Conservation (phyloP, 1,140 invertebrate genomes). For the Tetramorium alpestre region DNA sequence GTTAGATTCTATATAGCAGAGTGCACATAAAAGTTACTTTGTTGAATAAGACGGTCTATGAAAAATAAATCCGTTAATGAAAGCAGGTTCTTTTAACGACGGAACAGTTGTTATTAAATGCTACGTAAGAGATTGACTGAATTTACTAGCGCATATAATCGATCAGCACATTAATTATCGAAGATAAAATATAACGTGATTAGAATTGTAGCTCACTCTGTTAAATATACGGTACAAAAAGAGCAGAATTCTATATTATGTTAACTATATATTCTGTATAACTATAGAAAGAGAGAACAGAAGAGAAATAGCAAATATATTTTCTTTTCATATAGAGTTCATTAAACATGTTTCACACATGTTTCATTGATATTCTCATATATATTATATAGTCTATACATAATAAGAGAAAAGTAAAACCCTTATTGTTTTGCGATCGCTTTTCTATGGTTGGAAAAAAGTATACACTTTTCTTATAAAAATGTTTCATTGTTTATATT, state of each 20-base stretch:
- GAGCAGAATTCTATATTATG: neutral
- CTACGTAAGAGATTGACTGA: neutral
- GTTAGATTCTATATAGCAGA: neutral
- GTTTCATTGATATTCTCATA: slow-evolving; percentile 19
- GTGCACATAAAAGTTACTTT: neutral
- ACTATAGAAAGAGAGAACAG: neutral
- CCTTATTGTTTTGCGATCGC: slow-evolving; percentile 15
- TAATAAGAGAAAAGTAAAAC: slow-evolving; percentile 8
- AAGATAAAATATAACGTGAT: slow-evolving; percentile 5
- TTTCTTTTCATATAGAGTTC: neutral
- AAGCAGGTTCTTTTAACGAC: slow-evolving; percentile 34
- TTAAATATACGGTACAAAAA: slow-evolving; percentile 7
- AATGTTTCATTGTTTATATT: slow-evolving; percentile 73
- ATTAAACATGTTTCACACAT: neutral
- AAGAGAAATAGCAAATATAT: slow-evolving; percentile 34
- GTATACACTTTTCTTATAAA: slow-evolving; percentile 34
- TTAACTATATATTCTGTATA: neutral
- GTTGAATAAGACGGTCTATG: neutral
- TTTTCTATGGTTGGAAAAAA: slow-evolving; percentile 33
- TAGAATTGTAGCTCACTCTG: neutral
- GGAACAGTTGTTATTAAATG: slow-evolving; percentile 22
- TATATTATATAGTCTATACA: neutral
- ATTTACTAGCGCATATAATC: slow-evolving; percentile 4
- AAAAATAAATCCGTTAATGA: neutral
- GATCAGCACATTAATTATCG: neutral